Base-by-base conservation (phyloP, 2,113 vertebrate species). In the rat (Rattus norvegicus) region DNA sequence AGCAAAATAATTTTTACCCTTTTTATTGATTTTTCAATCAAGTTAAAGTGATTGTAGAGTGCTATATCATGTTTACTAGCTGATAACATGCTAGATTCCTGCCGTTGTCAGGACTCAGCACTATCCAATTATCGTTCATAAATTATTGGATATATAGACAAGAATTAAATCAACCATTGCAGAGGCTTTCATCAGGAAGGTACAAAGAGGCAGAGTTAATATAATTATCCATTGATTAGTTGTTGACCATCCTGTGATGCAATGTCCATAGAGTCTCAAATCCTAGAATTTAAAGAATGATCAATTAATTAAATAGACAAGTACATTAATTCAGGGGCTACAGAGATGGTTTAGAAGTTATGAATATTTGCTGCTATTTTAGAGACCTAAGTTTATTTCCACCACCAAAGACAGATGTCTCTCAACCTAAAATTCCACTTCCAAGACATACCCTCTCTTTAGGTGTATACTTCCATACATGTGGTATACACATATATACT, bases 1-100 rank as follows among this genome's bases (percentile, higher is more conserved):
- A 90, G 10, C 4, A 79, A 91, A 94, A 95, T 77, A 89, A 92
- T 49, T 92, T 61, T 88, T 67, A 20, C 79, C 39, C 77, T 65
- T 72, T 33, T 54, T n/a, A 77, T 17, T 76, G 8, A 86, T 84
- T 89, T 93, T 92, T 61, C 73, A 91, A 93, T 94, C 87, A 87
- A 67, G 39, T 77, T 95, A 61, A 92, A 67, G 24, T 77, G 47
- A 67, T 10, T 61, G 36, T 79, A 73, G 30, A 88, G 36, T 54
- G 20, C 9, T 77, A 70, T 12, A 59, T 7, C 33, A 33, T 59
- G 24, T 76, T 91, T 61, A 75, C 43, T n/a, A 54, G 24, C 39
- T 56, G n/a, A 43, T 52, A 54, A 52, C 54, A 94, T n/a, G 49
- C 17, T 72, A 19, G 5, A n/a, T 2, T 49, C 76, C 52, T 83